Percentiles rank a stretch among this genome's conserved stretches.
Evolutionary conservation across 2,888 invertebrate species (phyloP).

Genomic region (Orthosia gracilis): DNA sequence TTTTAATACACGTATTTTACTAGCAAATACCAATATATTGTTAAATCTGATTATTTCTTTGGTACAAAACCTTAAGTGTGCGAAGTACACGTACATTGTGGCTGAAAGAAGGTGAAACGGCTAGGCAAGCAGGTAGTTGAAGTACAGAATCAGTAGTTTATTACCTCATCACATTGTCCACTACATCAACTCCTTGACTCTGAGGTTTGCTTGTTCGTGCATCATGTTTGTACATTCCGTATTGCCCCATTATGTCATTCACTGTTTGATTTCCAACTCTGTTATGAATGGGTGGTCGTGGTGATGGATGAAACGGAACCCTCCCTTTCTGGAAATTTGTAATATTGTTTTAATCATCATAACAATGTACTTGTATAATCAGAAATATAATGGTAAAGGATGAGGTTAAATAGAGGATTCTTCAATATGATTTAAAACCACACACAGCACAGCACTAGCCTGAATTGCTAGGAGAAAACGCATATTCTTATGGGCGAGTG

Average conservation of each 20-base stretch:
- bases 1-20: no score
- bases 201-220: neutral
- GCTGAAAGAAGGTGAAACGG: no score
- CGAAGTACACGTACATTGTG: no score
- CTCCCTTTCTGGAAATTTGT: slow-evolving; percentile 74
- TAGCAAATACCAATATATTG: no score
- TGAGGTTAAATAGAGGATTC: neutral
- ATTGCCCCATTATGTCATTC: slow-evolving; percentile 75
- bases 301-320: slow-evolving; percentile 75
- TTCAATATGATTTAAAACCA: no score
- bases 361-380: neutral
- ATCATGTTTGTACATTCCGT: slow-evolving; percentile 66
- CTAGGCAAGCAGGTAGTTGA: no score
- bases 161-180: slow-evolving; percentile 84
- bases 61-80: no score
- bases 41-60: no score
- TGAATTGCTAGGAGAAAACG: no score
- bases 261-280: slow-evolving; percentile 2
- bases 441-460: no score
- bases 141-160: neutral
- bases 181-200: slow-evolving; percentile 76
- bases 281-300: slow-evolving; percentile 79
- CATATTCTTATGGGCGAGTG: no score
- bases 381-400: neutral
- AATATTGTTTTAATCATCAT: neutral